Evolutionary conservation across 2,797 vertebrate genomes (phyloP).

Genomic region (Ambastaia sidthimunki): DNA sequence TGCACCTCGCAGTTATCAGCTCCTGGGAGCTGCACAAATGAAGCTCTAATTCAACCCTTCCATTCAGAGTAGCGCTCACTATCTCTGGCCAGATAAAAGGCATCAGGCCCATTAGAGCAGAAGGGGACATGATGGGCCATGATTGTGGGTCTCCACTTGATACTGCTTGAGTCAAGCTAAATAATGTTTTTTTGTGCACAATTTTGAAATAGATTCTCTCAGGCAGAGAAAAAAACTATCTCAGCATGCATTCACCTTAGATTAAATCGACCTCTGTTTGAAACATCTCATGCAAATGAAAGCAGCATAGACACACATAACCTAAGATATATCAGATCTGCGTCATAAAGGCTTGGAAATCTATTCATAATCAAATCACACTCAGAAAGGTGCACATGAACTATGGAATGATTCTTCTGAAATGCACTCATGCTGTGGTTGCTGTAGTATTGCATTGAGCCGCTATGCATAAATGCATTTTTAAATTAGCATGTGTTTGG

Average conservation of each 20-base stretch:
- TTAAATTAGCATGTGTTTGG: background rate
- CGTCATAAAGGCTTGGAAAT: background rate
- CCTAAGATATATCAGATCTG: background rate
- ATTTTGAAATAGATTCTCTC: constrained; percentile 11
- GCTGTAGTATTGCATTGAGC: background rate
- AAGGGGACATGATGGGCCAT: constrained; percentile 31
- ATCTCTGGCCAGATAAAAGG: constrained; percentile 39
- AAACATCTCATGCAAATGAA: constrained; percentile 9
- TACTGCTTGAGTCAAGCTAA: constrained; percentile 11
- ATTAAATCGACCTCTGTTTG: constrained; percentile 25
- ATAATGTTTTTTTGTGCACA: constrained; percentile 1
- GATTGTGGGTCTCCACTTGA: constrained; percentile 18
- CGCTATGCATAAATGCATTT: constrained; percentile 1
- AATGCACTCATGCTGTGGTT: background rate
- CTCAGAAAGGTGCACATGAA: constrained; percentile 1
- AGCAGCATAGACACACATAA: background rate
- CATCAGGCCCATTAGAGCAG: constrained; percentile 35
- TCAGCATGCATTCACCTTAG: background rate
- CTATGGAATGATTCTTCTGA: background rate
- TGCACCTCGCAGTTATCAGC: constrained; percentile 10
- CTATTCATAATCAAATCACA: constrained; percentile 13
- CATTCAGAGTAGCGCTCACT: constrained; percentile 21
- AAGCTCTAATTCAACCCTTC: constrained; percentile 48
- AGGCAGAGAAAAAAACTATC: constrained; percentile 3
- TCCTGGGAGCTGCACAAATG: constrained; percentile 36